phyloP scores from a whole-genome alignment of 2,113 vertebrate genomes.

The Epinephelus moara region DNA sequence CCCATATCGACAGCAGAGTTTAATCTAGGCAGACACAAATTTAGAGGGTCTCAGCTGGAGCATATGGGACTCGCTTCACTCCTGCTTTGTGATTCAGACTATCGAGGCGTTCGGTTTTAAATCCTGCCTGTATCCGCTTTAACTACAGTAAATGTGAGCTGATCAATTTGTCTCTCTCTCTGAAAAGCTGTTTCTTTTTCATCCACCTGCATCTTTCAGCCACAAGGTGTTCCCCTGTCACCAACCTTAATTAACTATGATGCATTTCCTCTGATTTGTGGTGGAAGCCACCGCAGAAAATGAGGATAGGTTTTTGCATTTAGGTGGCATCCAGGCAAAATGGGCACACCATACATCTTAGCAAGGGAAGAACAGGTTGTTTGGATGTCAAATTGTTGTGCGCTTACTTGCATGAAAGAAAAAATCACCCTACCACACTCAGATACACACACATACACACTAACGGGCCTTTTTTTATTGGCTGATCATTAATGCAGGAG shows the following conservation, averaged over 20 bases:
- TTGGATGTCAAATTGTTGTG: not conserved
- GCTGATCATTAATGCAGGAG: slow-evolving; percentile 40
- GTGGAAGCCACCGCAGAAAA: not conserved
- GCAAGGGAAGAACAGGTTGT: not conserved
- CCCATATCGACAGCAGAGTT: not conserved
- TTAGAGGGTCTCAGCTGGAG: not conserved
- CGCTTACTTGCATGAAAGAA: not conserved
- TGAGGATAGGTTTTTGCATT: not conserved
- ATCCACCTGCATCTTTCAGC: slow-evolving; percentile 17
- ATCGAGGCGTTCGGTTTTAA: not conserved
- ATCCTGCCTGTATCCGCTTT: not conserved
- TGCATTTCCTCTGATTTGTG: slow-evolving; percentile 33
- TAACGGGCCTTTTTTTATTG: slow-evolving; percentile 2
- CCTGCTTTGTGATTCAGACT: not conserved
- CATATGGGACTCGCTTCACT: not conserved
- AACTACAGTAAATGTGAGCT: not conserved
- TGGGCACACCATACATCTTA: too few relatives aligned
- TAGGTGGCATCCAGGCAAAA: not conserved
- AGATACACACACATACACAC: slow-evolving; percentile 18
- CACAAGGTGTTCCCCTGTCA: slow-evolving; percentile 24
- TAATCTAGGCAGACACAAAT: not conserved
- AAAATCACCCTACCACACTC: not conserved
- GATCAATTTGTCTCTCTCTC: not conserved
- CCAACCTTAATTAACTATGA: slow-evolving; percentile 34
- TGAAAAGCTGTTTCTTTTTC: not conserved